Conservation (phyloP, 2,113 vertebrate genomes). For the Oostethus manadensis region DNA sequence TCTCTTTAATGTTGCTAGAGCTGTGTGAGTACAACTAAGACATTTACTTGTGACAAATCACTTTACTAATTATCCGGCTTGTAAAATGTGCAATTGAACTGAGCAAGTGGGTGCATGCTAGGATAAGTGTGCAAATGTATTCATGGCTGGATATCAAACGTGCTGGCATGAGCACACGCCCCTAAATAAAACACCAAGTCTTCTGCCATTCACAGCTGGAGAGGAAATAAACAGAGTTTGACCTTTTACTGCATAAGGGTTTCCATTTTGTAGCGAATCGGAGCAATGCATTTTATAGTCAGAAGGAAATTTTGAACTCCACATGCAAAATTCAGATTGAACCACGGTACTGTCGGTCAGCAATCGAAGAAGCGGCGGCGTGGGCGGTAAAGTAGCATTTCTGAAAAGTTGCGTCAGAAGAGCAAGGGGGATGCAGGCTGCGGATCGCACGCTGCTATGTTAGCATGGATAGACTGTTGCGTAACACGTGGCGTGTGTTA, state of each 20-base stretch:
- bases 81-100: slow-evolving; percentile 1
- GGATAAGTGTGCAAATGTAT: slow-evolving; percentile 13
- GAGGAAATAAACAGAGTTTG: neutral
- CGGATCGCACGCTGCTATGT: too few relatives aligned
- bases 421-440: neutral
- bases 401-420: neutral
- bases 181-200: neutral
- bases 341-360: neutral
- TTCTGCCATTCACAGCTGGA: neutral
- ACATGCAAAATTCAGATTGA: neutral
- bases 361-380: neutral
- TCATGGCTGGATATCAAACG: neutral
- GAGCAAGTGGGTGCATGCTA: slow-evolving; percentile 20
- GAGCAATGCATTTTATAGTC: neutral
- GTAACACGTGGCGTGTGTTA: neutral
- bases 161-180: neutral
- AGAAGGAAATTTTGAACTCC: neutral
- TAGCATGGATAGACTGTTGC: too few relatives aligned
- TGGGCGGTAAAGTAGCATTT: slow-evolving; percentile 3
- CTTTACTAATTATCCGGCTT: slow-evolving; percentile 2
- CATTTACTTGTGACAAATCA: neutral
- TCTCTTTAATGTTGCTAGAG: slow-evolving; percentile 4
- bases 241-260: neutral
- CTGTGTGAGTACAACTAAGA: neutral
- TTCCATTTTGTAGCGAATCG: neutral